A percentile compares a stretch with the other conserved stretches of the same genome.
These are phyloP conservation scores for Tapera naevia DNA, from an alignment of 2,797 vertebrate species.

Conservation along the genomic window DNA sequence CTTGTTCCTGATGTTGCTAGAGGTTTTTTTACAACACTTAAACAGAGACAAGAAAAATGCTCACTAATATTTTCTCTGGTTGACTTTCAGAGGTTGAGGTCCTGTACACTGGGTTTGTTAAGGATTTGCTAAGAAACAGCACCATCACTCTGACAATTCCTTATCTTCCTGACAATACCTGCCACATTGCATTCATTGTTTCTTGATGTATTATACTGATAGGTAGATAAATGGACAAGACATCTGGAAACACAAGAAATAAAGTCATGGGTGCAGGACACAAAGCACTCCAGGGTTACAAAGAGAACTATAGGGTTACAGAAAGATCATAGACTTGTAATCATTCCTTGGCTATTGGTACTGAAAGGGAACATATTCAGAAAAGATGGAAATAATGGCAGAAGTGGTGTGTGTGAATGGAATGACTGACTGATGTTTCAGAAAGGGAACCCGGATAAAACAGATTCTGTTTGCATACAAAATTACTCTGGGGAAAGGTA, in stretches of 20 bases:
- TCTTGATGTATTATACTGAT: neutral
- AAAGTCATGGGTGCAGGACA: neutral
- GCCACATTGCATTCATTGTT: neutral
- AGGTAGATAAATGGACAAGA: neutral
- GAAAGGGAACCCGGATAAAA: neutral
- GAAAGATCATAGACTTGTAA: neutral
- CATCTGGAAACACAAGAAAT: neutral
- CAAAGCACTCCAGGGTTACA: neutral
- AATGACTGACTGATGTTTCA: neutral
- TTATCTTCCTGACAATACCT: neutral
- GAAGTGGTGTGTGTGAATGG: neutral
- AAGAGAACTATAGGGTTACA: neutral
- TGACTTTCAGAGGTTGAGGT: neutral
- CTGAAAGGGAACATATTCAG: neutral
- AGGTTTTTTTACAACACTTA: neutral
- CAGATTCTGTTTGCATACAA: slow-evolving; percentile 19
- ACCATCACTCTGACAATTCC: neutral
- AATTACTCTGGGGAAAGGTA: slow-evolving; percentile 14
- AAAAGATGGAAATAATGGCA: neutral
- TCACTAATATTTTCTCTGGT: neutral
- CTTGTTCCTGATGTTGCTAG: neutral
- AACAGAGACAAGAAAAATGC: neutral
- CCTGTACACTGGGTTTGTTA: neutral
- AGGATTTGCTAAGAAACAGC: neutral
- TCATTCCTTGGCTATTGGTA: neutral